Evolutionary conservation across 2,797 vertebrate genomes (phyloP).

Genomic region (Microcaecilia unicolor): DNA sequence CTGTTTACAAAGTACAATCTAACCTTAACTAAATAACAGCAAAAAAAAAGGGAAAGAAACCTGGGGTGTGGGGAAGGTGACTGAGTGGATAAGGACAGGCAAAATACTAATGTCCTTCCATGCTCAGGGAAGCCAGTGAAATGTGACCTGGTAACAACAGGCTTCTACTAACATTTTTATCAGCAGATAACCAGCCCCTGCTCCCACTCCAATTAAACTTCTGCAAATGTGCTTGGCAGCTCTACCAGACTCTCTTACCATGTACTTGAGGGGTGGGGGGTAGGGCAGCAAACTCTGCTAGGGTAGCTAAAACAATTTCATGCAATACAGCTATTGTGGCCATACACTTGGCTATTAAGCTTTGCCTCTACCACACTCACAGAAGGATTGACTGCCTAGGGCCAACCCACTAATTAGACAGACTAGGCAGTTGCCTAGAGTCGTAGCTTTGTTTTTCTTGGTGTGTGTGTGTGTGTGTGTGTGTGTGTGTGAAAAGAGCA

Average conservation of each 20-base stretch:
- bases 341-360: constrained; percentile 7
- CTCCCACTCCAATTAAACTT: constrained; percentile 6
- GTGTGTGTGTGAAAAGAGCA: too few relatives aligned
- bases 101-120: too few relatives aligned
- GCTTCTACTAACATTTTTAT: constrained; percentile 7
- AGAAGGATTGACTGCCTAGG: too few relatives aligned
- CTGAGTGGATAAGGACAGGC: too few relatives aligned
- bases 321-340: constrained; percentile 7
- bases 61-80: not conserved
- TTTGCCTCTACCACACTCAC: too few relatives aligned
- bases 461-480: too few relatives aligned
- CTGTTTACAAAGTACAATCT: constrained; percentile 44
- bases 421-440: too few relatives aligned
- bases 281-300: constrained; percentile 3
- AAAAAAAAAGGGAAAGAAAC: constrained; percentile 26
- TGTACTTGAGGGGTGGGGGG: constrained; percentile 5
- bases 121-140: not conserved
- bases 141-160: not conserved
- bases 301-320: constrained; percentile 7
- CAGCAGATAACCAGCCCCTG: constrained; percentile 8
- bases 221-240: constrained; percentile 8
- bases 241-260: constrained; percentile 4
- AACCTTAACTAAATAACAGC: constrained; percentile 43
- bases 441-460: too few relatives aligned
- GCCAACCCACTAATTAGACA: too few relatives aligned